Conservation (phyloP, 2,888 invertebrate species). For the Hoplodrina blanda region DNA sequence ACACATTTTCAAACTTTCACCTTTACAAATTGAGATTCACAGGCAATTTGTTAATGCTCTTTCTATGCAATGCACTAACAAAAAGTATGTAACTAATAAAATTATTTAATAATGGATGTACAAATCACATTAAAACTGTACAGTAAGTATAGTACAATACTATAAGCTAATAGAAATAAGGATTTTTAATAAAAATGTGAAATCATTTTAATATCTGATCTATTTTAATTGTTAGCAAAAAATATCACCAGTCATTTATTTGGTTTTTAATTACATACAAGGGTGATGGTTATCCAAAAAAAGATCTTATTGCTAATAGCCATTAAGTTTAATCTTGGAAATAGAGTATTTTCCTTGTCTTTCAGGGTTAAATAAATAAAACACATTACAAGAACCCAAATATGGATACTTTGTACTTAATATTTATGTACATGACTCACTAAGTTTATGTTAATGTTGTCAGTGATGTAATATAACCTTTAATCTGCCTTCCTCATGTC, state of each 20-base stretch:
- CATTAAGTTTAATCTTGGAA: conserved; percentile 8
- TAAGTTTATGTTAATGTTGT: conserved; percentile 49
- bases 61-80: neutral
- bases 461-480: conserved; percentile 63
- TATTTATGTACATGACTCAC: conserved; percentile 57
- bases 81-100: no score
- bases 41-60: neutral
- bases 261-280: neutral
- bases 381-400: conserved; percentile 34
- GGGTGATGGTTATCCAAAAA: conserved; percentile 7
- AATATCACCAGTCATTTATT: neutral
- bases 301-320: neutral
- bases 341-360: conserved; percentile 11
- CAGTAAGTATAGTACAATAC: no score
- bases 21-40: neutral
- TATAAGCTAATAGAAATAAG: no score
- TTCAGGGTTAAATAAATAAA: conserved; percentile 56
- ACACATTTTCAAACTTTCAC: neutral
- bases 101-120: no score
- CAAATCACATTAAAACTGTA: no score
- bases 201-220: neutral
- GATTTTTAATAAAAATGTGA: no score
- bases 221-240: neutral
- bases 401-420: conserved; percentile 36
- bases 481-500: conserved; percentile 52